phyloP scores from a whole-genome alignment of 2,888 invertebrate species.

The Cryptus armator region DNA sequence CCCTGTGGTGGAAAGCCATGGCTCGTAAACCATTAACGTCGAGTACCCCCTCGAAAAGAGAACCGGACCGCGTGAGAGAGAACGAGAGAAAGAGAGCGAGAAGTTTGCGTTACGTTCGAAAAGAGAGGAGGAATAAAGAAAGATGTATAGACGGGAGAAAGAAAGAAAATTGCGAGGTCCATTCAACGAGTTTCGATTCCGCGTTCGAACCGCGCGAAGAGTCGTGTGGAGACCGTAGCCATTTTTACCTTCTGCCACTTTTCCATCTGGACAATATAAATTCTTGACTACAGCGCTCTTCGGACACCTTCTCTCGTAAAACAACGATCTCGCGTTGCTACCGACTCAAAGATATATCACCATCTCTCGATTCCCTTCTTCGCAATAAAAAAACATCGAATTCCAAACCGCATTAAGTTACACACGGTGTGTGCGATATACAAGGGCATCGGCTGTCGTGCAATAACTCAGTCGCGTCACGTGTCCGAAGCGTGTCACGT shows the following conservation, averaged over 20 bases:
- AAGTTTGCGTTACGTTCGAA: constrained; percentile 20
- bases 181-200: constrained; percentile 32
- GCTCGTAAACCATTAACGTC: constrained; percentile 63
- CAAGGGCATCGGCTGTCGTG: neutral
- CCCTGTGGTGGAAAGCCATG: constrained; percentile 30
- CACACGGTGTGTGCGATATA: neutral
- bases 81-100: neutral
- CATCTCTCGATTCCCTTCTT: neutral
- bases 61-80: neutral
- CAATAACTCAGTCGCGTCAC: neutral
- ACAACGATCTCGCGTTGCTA: constrained; percentile 7
- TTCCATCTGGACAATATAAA: constrained; percentile 14
- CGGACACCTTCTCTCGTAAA: constrained; percentile 29
- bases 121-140: constrained; percentile 13
- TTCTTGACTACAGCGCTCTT: neutral
- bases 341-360: neutral
- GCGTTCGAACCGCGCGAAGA: constrained; percentile 1
- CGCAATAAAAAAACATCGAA: constrained; percentile 1
- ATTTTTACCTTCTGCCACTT: neutral
- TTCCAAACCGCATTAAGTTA: neutral
- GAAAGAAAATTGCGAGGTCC: constrained; percentile 10
- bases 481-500: constrained; percentile 25
- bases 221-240: neutral
- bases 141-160: neutral
- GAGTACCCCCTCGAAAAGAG: constrained; percentile 46